These are phyloP conservation scores for Palythoa grandiflora DNA, from an alignment of 92 coral and sea anemone genomes.

Conservation along the genomic window DNA sequence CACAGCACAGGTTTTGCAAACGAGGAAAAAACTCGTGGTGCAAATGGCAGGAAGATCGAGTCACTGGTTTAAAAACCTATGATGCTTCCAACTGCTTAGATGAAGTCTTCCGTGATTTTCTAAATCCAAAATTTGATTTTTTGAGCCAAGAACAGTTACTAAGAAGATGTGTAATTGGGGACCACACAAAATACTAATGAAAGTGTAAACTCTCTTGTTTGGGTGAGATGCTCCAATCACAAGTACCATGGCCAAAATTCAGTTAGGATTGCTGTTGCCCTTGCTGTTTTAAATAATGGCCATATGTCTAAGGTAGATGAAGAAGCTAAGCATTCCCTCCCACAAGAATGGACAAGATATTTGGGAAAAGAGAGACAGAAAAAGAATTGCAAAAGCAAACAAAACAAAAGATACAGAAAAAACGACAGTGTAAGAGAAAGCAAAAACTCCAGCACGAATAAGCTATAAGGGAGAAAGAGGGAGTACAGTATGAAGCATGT, in stretches of 20 bases:
- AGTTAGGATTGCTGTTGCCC: constrained; percentile 24
- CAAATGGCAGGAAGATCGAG: constrained; percentile 19
- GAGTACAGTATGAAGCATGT: constrained; percentile 17
- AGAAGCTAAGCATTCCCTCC: constrained; percentile 33
- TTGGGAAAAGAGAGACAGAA: constrained; percentile 7
- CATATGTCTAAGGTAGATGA: no score
- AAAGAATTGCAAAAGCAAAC: constrained; percentile 26
- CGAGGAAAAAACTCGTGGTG: constrained; percentile 20
- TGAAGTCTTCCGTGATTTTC: no score
- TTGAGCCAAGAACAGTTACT: constrained; percentile 33
- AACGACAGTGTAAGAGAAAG: background rate
- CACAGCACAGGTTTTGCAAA: constrained; percentile 23
- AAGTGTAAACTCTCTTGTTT: constrained; percentile 31
- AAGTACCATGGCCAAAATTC: constrained; percentile 22
- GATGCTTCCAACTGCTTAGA: no score
- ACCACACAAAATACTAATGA: constrained; percentile 24
- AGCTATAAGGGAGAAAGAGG: constrained; percentile 20
- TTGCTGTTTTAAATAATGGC: constrained; percentile 21
- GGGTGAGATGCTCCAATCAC: constrained; percentile 30
- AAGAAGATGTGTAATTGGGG: constrained; percentile 20
- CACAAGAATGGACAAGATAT: constrained; percentile 24
- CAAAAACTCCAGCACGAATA: background rate
- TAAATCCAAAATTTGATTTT: constrained; percentile 1
- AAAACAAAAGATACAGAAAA: constrained; percentile 15
- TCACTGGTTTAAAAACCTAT: background rate